Evolutionary conservation across 1,140 invertebrate genomes (phyloP).

Genomic region (Formica selysi): DNA sequence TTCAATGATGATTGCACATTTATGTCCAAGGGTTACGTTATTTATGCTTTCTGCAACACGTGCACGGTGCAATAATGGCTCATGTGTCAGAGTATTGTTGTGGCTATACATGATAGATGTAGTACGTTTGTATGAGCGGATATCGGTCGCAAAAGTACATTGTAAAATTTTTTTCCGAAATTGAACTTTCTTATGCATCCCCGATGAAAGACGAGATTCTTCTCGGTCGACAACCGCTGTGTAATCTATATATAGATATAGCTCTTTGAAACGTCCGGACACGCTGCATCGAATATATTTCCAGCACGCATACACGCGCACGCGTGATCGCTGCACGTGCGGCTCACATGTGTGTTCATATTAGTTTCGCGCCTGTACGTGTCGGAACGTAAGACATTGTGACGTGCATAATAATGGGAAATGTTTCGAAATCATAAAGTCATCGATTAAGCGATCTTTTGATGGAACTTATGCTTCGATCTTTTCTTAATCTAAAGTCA

Average conservation of each 20-base stretch:
- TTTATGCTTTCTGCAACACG: conserved; percentile 36
- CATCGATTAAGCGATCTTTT: neutral
- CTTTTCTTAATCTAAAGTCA: neutral
- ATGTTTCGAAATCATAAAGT: conserved; percentile 39
- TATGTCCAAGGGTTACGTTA: conserved; percentile 4
- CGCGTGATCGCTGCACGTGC: neutral
- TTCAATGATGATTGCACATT: conserved; percentile 2
- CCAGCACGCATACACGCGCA: conserved; percentile 50
- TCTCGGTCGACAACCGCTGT: conserved; percentile 71
- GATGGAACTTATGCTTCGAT: neutral
- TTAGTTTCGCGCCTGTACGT: neutral
- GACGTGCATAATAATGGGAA: conserved; percentile 58
- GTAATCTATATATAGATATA: conserved; percentile 76
- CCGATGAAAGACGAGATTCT: conserved; percentile 73
- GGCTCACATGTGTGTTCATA: neutral
- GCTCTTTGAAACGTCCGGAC: conserved; percentile 72
- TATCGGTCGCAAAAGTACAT: conserved; percentile 42
- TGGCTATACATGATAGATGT: neutral
- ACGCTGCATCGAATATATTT: conserved; percentile 75
- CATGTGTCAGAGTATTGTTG: conserved; percentile 2
- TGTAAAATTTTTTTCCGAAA: conserved; percentile 59
- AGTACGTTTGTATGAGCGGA: neutral
- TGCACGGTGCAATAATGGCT: neutral
- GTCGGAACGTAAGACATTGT: conserved; percentile 38
- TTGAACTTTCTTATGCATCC: conserved; percentile 55